Evolutionary conservation across 2,113 vertebrate species (phyloP).

Genomic region (Pseudonaja textilis): DNA sequence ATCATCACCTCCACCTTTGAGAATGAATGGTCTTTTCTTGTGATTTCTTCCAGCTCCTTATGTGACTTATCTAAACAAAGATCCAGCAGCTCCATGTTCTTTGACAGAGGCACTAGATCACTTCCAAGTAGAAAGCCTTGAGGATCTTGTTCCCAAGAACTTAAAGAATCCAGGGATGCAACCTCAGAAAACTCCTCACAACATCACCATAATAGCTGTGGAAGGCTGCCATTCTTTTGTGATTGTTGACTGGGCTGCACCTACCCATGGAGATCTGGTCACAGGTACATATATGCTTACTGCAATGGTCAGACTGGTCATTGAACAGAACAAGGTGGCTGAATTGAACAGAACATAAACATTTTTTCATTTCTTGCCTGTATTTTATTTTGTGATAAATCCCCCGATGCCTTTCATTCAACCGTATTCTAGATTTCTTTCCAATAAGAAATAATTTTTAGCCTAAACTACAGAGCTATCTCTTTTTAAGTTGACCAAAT

Average conservation of each 20-base stretch:
- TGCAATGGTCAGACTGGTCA: not conserved
- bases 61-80: constrained; percentile 92
- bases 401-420: not conserved
- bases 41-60: constrained; percentile 82
- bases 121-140: constrained; percentile 90
- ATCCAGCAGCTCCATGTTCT: constrained; percentile 88
- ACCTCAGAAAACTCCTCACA: constrained; percentile 84
- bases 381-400: not conserved
- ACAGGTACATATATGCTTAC: constrained; percentile 76
- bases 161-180: constrained; percentile 57
- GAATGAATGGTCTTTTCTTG: not conserved
- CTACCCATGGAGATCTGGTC: constrained; percentile 84
- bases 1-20: not conserved
- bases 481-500: not conserved
- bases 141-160: constrained; percentile 84
- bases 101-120: constrained; percentile 95
- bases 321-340: not conserved
- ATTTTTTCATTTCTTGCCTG: not conserved
- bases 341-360: no score
- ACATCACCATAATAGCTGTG: constrained; percentile 92
- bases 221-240: constrained; percentile 98
- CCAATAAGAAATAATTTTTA: not conserved
- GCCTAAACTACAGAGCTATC: not conserved
- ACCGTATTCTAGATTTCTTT: not conserved
- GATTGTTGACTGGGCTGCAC: constrained; percentile 93